Evolutionary conservation across 2,113 vertebrate genomes (phyloP), one percentile per base, ranked within the genome.

Genomic region (Pseudorectes ferrugineus): DNA sequence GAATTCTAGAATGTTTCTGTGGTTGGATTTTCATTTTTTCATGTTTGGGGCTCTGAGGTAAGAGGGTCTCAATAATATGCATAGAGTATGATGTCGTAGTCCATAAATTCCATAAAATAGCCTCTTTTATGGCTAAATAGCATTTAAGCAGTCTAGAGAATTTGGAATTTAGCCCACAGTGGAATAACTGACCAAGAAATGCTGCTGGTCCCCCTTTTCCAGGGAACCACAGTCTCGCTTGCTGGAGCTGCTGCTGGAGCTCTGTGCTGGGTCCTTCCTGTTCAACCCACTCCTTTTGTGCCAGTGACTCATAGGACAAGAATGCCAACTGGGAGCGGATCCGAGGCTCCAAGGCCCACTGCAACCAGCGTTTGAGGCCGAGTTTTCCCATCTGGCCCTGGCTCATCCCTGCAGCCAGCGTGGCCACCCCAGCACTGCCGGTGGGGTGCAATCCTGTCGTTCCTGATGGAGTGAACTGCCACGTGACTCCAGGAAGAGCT

Each of bases 231-330:
- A 10, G 33, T 5, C 28, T 57, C 0, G 0, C 31, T 23, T 14
- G 78, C 51, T 2, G 1, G 33, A 71, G 40, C 31, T 28, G 67
- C 58, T 11, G 43, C 61, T n/a, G 33, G 4, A 58, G 75, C 26
- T 29, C 54, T 1, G 6, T 7, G 29, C 68, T 3, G 38, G 24
- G 43, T 70, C 42, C 80, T 52, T 48, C 84, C 90, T 19, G 18
- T 12, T 10, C 80, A 51, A 16, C 71, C 84, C 59, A 9, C 73
- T 67, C 85, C 71, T 81, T 73, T 8, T 4, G 2, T 74, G 74
- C 81, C 95, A 48, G 58, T 97, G 96, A 97, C 91, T 96, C 95
- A 96, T 0, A 8, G 92, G 42, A 88, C 62, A 93, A 65, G 85
- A 93, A 95, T 58, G 90, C 81, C 95, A 79, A 1, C 57, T 28